Conservation (phyloP, 2,888 invertebrate species). For the Zeuzera pyrina region DNA sequence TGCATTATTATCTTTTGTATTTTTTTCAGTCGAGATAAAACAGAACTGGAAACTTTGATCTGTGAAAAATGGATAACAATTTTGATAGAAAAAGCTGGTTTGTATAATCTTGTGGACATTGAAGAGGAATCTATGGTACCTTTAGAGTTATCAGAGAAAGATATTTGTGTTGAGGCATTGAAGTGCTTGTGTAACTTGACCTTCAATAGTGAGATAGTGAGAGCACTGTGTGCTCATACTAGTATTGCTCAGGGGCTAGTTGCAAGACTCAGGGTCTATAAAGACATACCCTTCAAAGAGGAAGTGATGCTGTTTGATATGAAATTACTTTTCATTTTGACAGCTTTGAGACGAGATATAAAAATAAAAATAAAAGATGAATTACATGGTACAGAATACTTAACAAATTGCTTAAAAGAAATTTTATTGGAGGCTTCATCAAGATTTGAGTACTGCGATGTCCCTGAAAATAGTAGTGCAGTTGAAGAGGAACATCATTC, state of each 20-base stretch:
- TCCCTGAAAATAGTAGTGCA: conserved; percentile 25
- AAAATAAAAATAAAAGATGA: conserved; percentile 77
- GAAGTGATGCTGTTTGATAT: conserved; percentile 89
- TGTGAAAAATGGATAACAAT: conserved; percentile 78
- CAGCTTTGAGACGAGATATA: conserved; percentile 83
- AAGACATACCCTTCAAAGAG: conserved; percentile 75
- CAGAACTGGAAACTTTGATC: conserved; percentile 77
- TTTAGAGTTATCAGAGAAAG: conserved; percentile 53
- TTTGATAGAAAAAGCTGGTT: conserved; percentile 78
- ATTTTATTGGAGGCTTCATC: conserved; percentile 67
- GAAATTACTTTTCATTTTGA: conserved; percentile 89
- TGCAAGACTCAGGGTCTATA: conserved; percentile 79
- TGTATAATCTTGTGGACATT: conserved; percentile 55
- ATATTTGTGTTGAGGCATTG: conserved; percentile 81
- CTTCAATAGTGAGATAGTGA: conserved; percentile 76
- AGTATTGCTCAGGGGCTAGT: conserved; percentile 80
- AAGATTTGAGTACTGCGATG: conserved; percentile 24
- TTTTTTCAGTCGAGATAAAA: conserved; percentile 83
- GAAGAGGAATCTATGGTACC: conserved; percentile 42
- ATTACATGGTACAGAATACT: conserved; percentile 78
- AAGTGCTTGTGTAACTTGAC: conserved; percentile 93
- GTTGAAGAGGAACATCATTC: conserved; percentile 25
- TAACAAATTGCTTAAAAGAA: conserved; percentile 78
- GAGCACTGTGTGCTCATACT: conserved; percentile 69
- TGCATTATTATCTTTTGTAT: conserved; percentile 1